Base-by-base conservation (phyloP, 2,797 vertebrate genomes). In the Luscinia megarhynchos region DNA sequence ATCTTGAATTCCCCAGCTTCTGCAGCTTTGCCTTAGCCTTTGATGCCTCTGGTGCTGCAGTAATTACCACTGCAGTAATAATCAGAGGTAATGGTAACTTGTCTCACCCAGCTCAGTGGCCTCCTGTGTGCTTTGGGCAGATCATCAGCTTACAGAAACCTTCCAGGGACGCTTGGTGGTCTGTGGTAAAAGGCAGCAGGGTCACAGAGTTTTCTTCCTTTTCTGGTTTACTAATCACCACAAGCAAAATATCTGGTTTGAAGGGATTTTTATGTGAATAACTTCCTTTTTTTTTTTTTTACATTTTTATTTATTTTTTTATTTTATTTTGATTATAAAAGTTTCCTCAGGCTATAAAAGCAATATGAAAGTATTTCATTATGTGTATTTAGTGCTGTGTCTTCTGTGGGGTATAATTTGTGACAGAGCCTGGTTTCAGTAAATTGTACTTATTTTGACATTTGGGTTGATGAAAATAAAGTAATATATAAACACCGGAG, bases 361-460 rank as follows among this genome's bases (percentile, higher is more conserved):
- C 64, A 67, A 24, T 1, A 1, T 83, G 77, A 89, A 93, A 73
- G 21, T 80, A 83, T 87, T 95, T 93, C 36, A 19, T 93, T 75
- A 51, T 83, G 51, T 51, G 45, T 41, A 9, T 84, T 77, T 29
- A 45, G 64, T 91, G 19, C 51, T 74, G 18, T 68, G 64, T 54
- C 53, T 69, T 93, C 81, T 74, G 54, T 53, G 84, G 84, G 80
- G 84, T 96, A 41, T 87, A 95, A 94, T 96, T 96, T 93, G 76
- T 85, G 83, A 84, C 7, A 14, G 50, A 73, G 62, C 27, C n/a
- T 88, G 61, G 78, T 84, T 95, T 93, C 63, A 79, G 69, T 91
- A 91, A 96, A 91, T 91, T 59, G 68, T 62, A 89, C 73, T 93
- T 97, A 96, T 93, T 96, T 96, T 96, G 92, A 95, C 91, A 27